Conservation (phyloP, 2,888 invertebrate species). For the Hyalella azteca region DNA sequence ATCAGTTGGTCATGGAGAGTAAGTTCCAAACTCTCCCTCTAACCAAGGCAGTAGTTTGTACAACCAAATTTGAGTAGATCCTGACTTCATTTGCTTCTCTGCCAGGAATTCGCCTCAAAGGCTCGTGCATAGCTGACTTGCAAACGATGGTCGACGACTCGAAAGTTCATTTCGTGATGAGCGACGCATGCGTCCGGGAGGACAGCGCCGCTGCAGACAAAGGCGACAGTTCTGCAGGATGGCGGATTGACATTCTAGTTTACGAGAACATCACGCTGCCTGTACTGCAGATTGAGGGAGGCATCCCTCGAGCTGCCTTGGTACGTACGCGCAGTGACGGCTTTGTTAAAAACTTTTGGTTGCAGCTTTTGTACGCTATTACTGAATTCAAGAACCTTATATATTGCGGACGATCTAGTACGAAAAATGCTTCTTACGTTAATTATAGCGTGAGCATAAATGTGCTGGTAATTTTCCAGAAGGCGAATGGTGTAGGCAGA, state of each 20-base stretch:
- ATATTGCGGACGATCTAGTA: too few relatives aligned
- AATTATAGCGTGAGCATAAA: slow-evolving; percentile 18
- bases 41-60: neutral
- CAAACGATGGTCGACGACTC: neutral
- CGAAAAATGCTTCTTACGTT: too few relatives aligned
- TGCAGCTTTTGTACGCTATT: too few relatives aligned
- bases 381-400: too few relatives aligned
- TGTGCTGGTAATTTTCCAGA: neutral
- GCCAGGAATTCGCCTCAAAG: neutral
- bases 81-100: neutral
- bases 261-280: slow-evolving; percentile 31
- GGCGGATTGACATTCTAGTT: slow-evolving; percentile 26
- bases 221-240: neutral
- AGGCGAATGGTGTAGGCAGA: too few relatives aligned
- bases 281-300: slow-evolving; percentile 13
- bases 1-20: too few relatives aligned
- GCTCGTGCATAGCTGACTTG: neutral
- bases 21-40: neutral
- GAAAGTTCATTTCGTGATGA: slow-evolving; percentile 17
- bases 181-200: neutral
- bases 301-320: neutral
- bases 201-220: neutral
- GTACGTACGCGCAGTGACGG: too few relatives aligned
- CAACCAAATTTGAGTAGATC: too few relatives aligned
- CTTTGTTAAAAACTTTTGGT: too few relatives aligned